A percentile compares a stretch with the other conserved stretches of the same genome.
Conservation (phyloP, 2,888 invertebrate species). For the Hypomecis punctinalis region DNA sequence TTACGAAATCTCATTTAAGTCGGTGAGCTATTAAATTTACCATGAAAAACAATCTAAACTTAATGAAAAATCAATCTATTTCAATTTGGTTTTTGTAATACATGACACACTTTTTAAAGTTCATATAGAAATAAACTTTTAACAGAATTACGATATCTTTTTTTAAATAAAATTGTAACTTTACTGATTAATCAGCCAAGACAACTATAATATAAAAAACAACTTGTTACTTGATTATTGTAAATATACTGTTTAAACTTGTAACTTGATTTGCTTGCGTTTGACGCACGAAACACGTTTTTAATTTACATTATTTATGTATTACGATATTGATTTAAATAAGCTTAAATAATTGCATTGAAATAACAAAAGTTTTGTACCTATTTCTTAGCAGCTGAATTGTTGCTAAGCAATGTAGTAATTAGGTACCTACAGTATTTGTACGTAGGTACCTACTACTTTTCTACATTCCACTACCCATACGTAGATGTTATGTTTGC, state of each 20-base stretch:
- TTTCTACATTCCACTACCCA: neutral
- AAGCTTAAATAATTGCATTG: neutral
- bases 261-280: neutral
- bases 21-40: constrained; percentile 12
- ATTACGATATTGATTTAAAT: neutral
- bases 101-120: no score
- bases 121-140: no score
- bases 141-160: no score
- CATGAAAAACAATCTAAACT: constrained; percentile 25
- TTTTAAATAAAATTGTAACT: no score
- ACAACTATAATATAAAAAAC: neutral
- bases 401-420: no score
- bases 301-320: neutral
- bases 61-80: constrained; percentile 23
- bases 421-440: no score
- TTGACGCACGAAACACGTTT: neutral
- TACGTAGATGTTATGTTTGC: no score
- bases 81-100: neutral
- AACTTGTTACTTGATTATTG: no score
- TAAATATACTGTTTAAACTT: no score
- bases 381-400: no score
- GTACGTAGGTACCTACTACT: no score
- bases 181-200: neutral
- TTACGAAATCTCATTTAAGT: constrained; percentile 24
- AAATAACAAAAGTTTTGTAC: no score